Evolutionary conservation across 1,140 invertebrate species (phyloP).

Genomic region (Papilio xuthus): DNA sequence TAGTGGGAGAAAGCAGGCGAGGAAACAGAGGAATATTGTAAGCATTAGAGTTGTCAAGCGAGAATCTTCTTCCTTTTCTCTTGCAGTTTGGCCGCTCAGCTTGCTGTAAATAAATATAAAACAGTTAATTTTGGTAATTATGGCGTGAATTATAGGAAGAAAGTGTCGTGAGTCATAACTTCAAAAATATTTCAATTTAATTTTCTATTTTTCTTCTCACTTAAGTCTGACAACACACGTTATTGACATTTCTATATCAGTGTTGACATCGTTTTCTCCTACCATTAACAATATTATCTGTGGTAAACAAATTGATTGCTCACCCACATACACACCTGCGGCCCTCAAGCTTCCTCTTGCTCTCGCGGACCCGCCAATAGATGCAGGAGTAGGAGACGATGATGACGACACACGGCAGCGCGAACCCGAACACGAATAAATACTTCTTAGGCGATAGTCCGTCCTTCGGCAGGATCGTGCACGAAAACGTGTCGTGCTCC

Average conservation of each 20-base stretch:
- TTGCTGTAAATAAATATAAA: conserved; percentile 69
- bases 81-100: conserved; percentile 73
- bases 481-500: conserved; percentile 90
- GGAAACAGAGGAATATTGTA: conserved; percentile 92
- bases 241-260: neutral
- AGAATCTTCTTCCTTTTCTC: conserved; percentile 86
- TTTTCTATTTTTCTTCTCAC: neutral
- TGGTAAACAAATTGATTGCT: conserved; percentile 49
- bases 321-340: conserved; percentile 83
- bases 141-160: no score
- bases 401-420: conserved; percentile 91
- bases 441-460: conserved; percentile 91
- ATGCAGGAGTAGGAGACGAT: conserved; percentile 93
- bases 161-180: neutral
- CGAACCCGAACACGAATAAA: conserved; percentile 91
- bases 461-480: conserved; percentile 91
- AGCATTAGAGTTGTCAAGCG: conserved; percentile 92
- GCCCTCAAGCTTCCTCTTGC: conserved; percentile 86
- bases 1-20: conserved; percentile 91
- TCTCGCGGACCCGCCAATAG: conserved; percentile 89
- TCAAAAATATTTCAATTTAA: no score
- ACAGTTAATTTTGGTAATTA: neutral
- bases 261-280: neutral
- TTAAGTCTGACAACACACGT: neutral
- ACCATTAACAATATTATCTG: neutral